Conservation (phyloP, 1,140 invertebrate species). For the Drosophila simulans region DNA sequence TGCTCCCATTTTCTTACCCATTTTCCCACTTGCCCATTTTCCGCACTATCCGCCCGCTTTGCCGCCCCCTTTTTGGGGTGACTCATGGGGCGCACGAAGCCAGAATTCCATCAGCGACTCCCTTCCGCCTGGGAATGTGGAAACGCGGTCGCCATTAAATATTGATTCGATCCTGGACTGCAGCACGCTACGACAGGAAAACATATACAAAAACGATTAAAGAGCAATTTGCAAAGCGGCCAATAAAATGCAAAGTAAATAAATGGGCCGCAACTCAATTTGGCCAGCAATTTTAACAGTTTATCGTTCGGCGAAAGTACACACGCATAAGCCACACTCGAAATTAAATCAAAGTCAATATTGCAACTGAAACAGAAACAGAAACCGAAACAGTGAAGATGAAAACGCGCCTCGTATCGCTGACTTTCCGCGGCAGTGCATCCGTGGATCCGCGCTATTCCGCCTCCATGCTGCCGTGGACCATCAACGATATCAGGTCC, state of each 20-base stretch:
- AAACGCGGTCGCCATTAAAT: constrained; percentile 52
- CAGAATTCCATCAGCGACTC: constrained; percentile 27
- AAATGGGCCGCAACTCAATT: constrained; percentile 46
- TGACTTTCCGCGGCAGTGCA: constrained; percentile 89
- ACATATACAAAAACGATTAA: constrained; percentile 50
- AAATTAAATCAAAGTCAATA: constrained; percentile 12
- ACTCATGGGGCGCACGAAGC: constrained; percentile 51
- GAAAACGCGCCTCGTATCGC: constrained; percentile 89
- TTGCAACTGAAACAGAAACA: too few relatives aligned
- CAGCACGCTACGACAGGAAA: constrained; percentile 10
- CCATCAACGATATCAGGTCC: constrained; percentile 87
- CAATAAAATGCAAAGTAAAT: constrained; percentile 51
- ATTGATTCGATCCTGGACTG: constrained; percentile 58
- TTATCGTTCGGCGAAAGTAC: constrained; percentile 20
- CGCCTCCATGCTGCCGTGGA: constrained; percentile 91
- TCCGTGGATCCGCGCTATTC: constrained; percentile 91
- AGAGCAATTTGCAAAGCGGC: constrained; percentile 45
- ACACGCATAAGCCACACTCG: constrained; percentile 18
- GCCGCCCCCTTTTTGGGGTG: constrained; percentile 15
- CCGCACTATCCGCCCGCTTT: neutral
- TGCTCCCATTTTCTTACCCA: neutral
- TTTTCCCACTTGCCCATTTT: neutral
- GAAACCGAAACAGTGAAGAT: constrained; percentile 62
- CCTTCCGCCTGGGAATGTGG: constrained; percentile 20
- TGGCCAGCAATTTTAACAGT: constrained; percentile 26